Percentiles rank a stretch among this genome's conserved stretches.
Evolutionary conservation across 2,888 invertebrate genomes (phyloP).

Genomic region (Tyria jacobaeae): DNA sequence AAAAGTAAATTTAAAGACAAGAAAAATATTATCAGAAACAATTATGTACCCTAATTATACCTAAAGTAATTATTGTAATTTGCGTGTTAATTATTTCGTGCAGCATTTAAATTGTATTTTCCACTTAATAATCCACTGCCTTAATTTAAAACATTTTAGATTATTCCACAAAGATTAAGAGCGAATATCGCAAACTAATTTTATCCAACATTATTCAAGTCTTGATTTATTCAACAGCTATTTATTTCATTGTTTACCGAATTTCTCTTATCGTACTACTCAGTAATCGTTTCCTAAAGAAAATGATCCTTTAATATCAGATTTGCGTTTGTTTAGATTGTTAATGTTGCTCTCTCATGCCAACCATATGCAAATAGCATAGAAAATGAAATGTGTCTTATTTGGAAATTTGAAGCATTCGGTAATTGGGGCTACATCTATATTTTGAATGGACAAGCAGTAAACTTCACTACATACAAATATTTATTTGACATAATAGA

Average conservation of each 20-base stretch:
- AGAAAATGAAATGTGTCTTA: constrained; percentile 33
- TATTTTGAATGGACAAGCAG: background rate
- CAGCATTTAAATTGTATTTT: constrained; percentile 33
- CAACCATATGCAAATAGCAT: constrained; percentile 60
- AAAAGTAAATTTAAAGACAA: constrained; percentile 10
- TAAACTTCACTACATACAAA: too few relatives aligned
- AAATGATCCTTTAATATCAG: constrained; percentile 74
- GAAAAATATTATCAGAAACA: constrained; percentile 22
- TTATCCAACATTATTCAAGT: constrained; percentile 35
- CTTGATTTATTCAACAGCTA: constrained; percentile 50
- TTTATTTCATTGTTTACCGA: constrained; percentile 48
- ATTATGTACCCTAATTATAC: constrained; percentile 24
- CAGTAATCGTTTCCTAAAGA: constrained; percentile 62
- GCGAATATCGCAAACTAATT: constrained; percentile 37
- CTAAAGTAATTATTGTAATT: constrained; percentile 30
- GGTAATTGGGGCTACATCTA: constrained; percentile 2
- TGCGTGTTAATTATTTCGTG: constrained; percentile 23
- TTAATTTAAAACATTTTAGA: constrained; percentile 44
- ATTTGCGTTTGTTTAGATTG: constrained; percentile 70
- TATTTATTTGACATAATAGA: background rate
- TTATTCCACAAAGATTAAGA: constrained; percentile 43
- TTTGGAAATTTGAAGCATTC: constrained; percentile 13
- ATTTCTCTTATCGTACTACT: constrained; percentile 50
- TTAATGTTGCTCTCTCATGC: constrained; percentile 73
- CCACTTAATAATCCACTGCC: constrained; percentile 31